Evolutionary conservation across 2,797 vertebrate genomes (phyloP), one percentile per base, ranked within the genome.

Genomic region (Staurois parvus): DNA sequence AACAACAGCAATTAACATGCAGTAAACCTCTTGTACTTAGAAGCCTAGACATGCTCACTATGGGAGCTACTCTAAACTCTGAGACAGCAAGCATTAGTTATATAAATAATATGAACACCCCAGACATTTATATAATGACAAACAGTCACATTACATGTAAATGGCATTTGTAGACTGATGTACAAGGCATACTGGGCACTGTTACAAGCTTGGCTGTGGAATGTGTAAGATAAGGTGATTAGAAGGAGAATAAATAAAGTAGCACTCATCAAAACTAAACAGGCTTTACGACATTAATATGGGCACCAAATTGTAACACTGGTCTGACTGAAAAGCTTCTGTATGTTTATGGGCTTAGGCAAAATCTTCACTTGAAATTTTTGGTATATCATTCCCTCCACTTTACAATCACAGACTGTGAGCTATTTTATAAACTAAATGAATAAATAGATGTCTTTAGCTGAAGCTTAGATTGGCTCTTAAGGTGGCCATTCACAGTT

Each of bases 101-200:
- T 72, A 83, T 86, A 86, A 86, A 86, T 83, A 86, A 86, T 73
- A 56, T 78, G 79, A 78, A 86, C 80, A 79, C 85, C 69, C 42
- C 26, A 26, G 74, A 78, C 85, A 86, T 73, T 86, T 80, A 86
- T 73, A 83, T 78, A 86, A 86, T 86, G 85, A 83, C 85, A 86
- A 86, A 83, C 80, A 83, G 24, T 75, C 85, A 72, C 56, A 67
- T 78, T 83, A 67, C 85, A 83, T 83, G 72, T 66, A 86, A 86
- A 73, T 78, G 79, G 74, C 80, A 86, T 83, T 83, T 86, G 79
- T 83, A 86, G 82, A 75, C 80, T 78, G 56, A 78, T 68, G 30
- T 78, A 72, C 10, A 32, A 86, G 74, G 72, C 56, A 82, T 73
- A 83, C 80, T 86, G 83, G 85, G 80, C 80, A 86, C 67, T 1